Conservation (phyloP, 2,113 vertebrate species). For the Thryonomys swinderianus region DNA sequence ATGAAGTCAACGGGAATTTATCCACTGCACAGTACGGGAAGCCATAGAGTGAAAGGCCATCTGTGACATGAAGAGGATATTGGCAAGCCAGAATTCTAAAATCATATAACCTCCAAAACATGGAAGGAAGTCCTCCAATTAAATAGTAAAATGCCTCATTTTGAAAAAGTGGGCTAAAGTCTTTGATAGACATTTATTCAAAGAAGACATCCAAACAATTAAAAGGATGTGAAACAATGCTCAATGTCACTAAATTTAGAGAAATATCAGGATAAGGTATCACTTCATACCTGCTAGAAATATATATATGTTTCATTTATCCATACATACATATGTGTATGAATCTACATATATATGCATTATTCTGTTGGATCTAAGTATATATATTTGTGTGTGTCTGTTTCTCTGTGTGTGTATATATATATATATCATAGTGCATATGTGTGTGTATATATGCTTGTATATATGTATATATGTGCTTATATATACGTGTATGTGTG, state of each 20-base stretch:
- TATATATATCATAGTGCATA: background rate
- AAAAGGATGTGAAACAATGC: background rate
- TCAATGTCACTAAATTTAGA: background rate
- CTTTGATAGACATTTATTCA: background rate
- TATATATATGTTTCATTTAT: background rate
- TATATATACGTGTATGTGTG: background rate
- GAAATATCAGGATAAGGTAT: background rate
- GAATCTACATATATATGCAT: background rate
- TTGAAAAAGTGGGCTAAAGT: background rate
- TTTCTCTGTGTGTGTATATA: background rate
- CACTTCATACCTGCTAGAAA: background rate
- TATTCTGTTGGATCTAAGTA: background rate
- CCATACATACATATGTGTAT: background rate
- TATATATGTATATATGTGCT: background rate
- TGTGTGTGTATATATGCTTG: background rate
- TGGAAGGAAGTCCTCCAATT: background rate
- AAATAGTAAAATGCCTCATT: background rate
- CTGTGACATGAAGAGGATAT: fast-evolving
- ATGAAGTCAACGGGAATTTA: background rate
- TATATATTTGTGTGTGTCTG: too few relatives aligned
- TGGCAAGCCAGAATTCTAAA: background rate
- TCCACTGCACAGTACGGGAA: background rate
- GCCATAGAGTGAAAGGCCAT: background rate
- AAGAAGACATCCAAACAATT: background rate
- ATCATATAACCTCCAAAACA: background rate